phyloP scores from a whole-genome alignment of 2,888 invertebrate species.

The Argyresthia albistria region DNA sequence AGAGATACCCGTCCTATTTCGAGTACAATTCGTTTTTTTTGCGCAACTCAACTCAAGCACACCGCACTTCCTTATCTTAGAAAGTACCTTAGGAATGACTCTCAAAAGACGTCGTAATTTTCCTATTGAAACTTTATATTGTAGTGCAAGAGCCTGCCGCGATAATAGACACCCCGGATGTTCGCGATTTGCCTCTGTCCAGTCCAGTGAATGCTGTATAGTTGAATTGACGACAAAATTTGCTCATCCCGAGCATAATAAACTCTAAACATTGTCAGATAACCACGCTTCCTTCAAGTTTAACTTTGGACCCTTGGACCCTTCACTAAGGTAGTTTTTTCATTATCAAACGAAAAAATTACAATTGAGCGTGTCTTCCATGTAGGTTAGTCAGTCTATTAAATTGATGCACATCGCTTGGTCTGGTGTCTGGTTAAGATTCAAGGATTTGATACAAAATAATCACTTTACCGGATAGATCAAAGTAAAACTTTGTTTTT shows the following conservation, averaged over 20 bases:
- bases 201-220: conserved; percentile 58
- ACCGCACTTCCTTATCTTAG: conserved; percentile 28
- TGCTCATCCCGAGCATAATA: conserved; percentile 45
- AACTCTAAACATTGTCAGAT: conserved; percentile 10
- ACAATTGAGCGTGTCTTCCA: conserved; percentile 31
- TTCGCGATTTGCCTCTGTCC: conserved; percentile 65
- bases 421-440: conserved; percentile 49
- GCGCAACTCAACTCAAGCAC: conserved; percentile 2
- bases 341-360: too few relatives aligned
- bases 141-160: conserved; percentile 31
- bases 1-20: background rate
- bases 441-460: conserved; percentile 53
- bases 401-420: conserved; percentile 52
- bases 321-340: too few relatives aligned
- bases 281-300: background rate
- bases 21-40: background rate
- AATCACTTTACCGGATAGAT: conserved; percentile 36
- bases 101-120: conserved; percentile 39
- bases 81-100: conserved; percentile 12
- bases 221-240: conserved; percentile 65
- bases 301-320: background rate
- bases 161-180: conserved; percentile 66
- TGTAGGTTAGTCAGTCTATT: conserved; percentile 66
- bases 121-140: conserved; percentile 36
- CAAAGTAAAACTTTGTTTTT: too few relatives aligned